Percentiles rank a stretch among this genome's conserved stretches.
Conservation (phyloP, 2,888 invertebrate genomes). For the Acleris holmiana region DNA sequence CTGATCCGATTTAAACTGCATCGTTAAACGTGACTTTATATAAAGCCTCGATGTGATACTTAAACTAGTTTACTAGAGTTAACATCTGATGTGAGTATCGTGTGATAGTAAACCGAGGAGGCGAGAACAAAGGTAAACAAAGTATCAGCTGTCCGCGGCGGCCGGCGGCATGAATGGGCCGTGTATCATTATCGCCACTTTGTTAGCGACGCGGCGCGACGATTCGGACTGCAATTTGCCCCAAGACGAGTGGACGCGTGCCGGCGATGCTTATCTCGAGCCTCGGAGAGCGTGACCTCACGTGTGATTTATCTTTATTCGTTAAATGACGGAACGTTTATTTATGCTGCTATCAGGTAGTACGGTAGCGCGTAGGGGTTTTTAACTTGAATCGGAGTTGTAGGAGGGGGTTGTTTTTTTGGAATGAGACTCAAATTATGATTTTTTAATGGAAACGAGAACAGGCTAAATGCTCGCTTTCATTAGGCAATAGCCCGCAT, state of each 20-base stretch:
- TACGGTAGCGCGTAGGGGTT: too few species aligned
- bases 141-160: slow-evolving; percentile 39
- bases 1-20: too few species aligned
- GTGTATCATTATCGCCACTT: slow-evolving; percentile 76
- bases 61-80: slow-evolving; percentile 14
- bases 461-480: too few species aligned
- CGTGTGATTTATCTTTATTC: slow-evolving; percentile 29
- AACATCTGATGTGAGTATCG: slow-evolving; percentile 24
- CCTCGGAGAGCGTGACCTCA: slow-evolving; percentile 24
- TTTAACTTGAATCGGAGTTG: too few species aligned
- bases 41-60: slow-evolving; percentile 1
- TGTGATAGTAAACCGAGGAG: slow-evolving; percentile 31
- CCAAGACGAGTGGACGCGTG: slow-evolving; percentile 28
- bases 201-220: slow-evolving; percentile 59
- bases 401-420: too few species aligned
- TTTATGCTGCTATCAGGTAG: slow-evolving; percentile 1
- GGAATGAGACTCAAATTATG: too few species aligned
- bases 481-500: too few species aligned
- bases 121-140: slow-evolving; percentile 37
- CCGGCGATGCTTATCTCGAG: slow-evolving; percentile 31
- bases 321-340: slow-evolving; percentile 3
- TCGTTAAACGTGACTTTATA: slow-evolving; percentile 3
- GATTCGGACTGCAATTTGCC: slow-evolving; percentile 73
- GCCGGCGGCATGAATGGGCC: slow-evolving; percentile 52
- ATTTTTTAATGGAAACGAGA: too few species aligned